phyloP scores from a whole-genome alignment of 1,140 invertebrate species.

The Zaprionus kolodkinae region DNA sequence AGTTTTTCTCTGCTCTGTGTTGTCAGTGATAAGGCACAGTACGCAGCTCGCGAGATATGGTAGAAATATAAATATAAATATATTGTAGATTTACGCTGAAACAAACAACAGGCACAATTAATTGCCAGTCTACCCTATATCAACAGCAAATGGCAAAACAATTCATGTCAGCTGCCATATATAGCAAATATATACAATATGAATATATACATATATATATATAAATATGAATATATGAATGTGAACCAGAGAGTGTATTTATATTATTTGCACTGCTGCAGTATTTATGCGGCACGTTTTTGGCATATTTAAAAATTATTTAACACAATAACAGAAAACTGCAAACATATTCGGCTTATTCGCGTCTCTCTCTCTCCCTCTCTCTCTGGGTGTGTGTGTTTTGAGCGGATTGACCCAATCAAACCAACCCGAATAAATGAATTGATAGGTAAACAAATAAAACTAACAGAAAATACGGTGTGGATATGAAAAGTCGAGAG shows the following conservation, averaged over 20 bases:
- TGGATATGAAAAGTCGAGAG: too few species aligned
- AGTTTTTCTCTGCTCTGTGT: slow-evolving; percentile 19
- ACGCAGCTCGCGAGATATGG: slow-evolving; percentile 17
- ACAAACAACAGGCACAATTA: slow-evolving; percentile 26
- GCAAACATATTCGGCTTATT: slow-evolving; percentile 11
- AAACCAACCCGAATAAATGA: not conserved
- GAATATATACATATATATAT: slow-evolving; percentile 9
- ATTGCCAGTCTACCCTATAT: slow-evolving; percentile 31
- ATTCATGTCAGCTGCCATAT: slow-evolving; percentile 33
- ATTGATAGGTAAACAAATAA: not conserved
- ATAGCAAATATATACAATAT: slow-evolving; percentile 6
- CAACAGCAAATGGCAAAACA: slow-evolving; percentile 28
- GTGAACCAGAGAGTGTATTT: not conserved
- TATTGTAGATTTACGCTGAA: slow-evolving; percentile 7
- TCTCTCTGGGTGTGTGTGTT: not conserved
- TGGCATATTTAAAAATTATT: slow-evolving; percentile 49
- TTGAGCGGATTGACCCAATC: not conserved
- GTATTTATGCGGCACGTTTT: slow-evolving; percentile 9
- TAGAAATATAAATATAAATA: slow-evolving; percentile 26
- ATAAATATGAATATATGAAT: not conserved
- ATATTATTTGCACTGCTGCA: not conserved
- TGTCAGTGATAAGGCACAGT: slow-evolving; percentile 41
- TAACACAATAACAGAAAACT: slow-evolving; percentile 31
- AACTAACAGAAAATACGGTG: not conserved
- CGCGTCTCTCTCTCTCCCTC: too few species aligned